Conservation (phyloP, 2,888 invertebrate species). For the Atherix ibis region DNA sequence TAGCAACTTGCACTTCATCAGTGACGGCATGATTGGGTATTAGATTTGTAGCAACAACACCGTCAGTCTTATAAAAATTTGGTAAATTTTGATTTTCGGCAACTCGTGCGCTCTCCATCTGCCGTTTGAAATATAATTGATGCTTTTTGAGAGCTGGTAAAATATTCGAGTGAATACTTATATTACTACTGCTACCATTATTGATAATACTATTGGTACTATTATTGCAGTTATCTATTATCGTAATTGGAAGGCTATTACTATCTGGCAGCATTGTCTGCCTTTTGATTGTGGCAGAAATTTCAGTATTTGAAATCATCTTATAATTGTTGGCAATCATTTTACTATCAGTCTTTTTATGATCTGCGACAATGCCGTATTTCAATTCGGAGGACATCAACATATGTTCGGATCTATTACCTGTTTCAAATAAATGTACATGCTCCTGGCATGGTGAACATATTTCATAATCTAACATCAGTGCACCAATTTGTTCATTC, state of each 20-base stretch:
- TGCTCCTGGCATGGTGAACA: constrained; percentile 26
- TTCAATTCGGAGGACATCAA: neutral
- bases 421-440: constrained; percentile 3
- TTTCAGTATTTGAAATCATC: neutral
- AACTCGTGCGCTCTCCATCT: constrained; percentile 27
- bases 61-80: neutral
- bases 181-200: neutral
- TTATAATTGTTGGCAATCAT: neutral
- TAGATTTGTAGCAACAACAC: constrained; percentile 9
- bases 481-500: constrained; percentile 17
- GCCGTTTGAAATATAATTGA: constrained; percentile 30
- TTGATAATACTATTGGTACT: neutral
- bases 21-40: too few relatives aligned
- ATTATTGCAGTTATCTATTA: neutral
- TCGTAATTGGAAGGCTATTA: neutral
- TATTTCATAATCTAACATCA: constrained; percentile 24
- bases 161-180: neutral
- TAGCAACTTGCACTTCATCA: constrained; percentile 10
- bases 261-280: neutral
- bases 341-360: neutral
- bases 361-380: neutral
- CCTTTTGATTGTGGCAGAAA: neutral
- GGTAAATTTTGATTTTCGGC: constrained; percentile 13
- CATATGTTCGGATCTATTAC: neutral
- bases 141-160: constrained; percentile 29